Conservation (phyloP, 2,797 vertebrate species). For the Ptychadena robeensis region DNA sequence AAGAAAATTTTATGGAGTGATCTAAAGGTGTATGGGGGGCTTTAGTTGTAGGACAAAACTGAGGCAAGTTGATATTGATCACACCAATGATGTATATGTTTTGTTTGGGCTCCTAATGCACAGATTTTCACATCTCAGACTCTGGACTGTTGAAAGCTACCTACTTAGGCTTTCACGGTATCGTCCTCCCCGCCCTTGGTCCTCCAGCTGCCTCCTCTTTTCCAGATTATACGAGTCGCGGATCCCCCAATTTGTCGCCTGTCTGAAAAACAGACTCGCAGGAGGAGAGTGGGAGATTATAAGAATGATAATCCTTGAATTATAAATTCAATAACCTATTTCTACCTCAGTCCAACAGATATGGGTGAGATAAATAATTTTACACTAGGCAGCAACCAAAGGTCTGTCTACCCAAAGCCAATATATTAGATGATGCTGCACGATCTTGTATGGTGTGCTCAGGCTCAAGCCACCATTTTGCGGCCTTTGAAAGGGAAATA, state of each 20-base stretch:
- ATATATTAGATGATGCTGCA: no score
- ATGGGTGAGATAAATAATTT: not conserved
- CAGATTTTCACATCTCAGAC: not conserved
- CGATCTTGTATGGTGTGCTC: no score
- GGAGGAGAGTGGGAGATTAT: conserved; percentile 41
- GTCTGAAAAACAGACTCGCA: conserved; percentile 68
- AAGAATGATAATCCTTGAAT: not conserved
- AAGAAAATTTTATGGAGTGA: no score
- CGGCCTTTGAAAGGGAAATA: no score
- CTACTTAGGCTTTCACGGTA: conserved; percentile 54
- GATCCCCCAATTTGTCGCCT: conserved; percentile 71
- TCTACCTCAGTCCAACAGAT: not conserved
- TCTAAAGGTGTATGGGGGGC: no score
- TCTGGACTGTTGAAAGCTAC: not conserved
- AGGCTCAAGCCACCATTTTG: no score
- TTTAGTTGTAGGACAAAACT: no score
- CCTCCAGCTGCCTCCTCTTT: conserved; percentile 69
- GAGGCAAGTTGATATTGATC: no score
- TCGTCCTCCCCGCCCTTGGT: conserved; percentile 60
- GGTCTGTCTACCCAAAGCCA: no score
- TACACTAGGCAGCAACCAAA: no score
- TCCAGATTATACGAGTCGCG: conserved; percentile 74
- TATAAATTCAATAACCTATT: not conserved
- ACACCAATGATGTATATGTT: no score
- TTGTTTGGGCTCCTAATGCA: no score